These are phyloP conservation scores for Bothrops jararaca DNA, from an alignment of 2,113 vertebrate species.

Conservation along the genomic window DNA sequence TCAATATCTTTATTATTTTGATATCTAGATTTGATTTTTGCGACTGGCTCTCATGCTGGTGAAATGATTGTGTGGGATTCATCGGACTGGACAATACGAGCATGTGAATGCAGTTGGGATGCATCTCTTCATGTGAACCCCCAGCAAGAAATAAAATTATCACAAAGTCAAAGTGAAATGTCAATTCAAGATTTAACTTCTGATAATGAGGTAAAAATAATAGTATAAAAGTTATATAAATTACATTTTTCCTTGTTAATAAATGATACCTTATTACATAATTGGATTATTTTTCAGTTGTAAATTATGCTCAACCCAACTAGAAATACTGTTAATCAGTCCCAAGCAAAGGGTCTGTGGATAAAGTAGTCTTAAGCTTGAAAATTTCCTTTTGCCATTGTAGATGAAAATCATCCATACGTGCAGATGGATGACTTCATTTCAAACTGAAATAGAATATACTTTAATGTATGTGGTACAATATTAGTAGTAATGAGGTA, in stretches of 20 bases:
- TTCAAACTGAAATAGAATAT: not conserved
- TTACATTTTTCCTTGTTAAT: not conserved
- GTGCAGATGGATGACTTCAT: not conserved
- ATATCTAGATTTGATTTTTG: constrained; percentile 77
- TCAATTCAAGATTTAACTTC: constrained; percentile 85
- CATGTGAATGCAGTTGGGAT: constrained; percentile 83
- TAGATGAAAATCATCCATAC: not conserved
- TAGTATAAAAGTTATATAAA: not conserved
- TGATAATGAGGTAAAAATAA: constrained; percentile 80
- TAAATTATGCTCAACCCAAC: not conserved
- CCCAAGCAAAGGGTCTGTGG: not conserved
- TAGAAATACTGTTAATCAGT: not conserved
- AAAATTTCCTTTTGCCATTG: not conserved
- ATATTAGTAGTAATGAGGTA: not conserved
- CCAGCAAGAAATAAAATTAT: constrained; percentile 82
- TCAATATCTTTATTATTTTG: not conserved
- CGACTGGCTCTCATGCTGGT: constrained; percentile 87
- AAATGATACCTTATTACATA: not conserved
- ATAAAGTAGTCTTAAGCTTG: not conserved
- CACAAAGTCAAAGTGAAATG: constrained; percentile 83
- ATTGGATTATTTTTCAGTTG: not conserved
- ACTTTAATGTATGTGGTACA: not conserved
- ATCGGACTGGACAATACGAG: constrained; percentile 80
- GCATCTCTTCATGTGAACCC: constrained; percentile 67
- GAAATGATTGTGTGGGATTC: constrained; percentile 92